These are phyloP conservation scores for Synanceia verrucosa DNA, from an alignment of 2,797 vertebrate species.

Conservation along the genomic window DNA sequence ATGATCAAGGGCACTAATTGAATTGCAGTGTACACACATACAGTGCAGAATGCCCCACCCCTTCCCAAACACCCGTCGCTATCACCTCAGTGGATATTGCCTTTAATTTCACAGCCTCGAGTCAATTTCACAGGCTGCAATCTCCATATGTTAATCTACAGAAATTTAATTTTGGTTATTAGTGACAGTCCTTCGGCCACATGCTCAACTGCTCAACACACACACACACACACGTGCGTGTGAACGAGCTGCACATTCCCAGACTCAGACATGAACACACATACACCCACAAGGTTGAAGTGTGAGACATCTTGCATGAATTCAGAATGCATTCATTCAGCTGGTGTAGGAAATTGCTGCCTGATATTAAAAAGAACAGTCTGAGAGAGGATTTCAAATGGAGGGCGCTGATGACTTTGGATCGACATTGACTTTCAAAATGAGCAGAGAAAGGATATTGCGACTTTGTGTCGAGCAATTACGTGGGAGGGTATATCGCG, in stretches of 20 bases:
- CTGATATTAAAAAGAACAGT: constrained; percentile 18
- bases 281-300: constrained; percentile 34
- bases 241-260: constrained; percentile 19
- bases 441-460: constrained; percentile 11
- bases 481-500: constrained; percentile 2
- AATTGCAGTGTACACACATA: constrained; percentile 70
- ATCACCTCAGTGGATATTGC: constrained; percentile 66
- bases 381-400: constrained; percentile 18
- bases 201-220: constrained; percentile 59
- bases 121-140: constrained; percentile 82
- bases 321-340: constrained; percentile 18
- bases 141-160: constrained; percentile 79
- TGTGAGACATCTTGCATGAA: constrained; percentile 31
- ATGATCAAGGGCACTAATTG: constrained; percentile 79
- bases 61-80: constrained; percentile 60
- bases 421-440: constrained; percentile 35
- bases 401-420: constrained; percentile 31
- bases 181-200: constrained; percentile 71
- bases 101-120: constrained; percentile 79
- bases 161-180: constrained; percentile 75
- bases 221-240: not conserved
- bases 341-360: constrained; percentile 8
- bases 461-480: constrained; percentile 30
- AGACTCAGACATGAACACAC: constrained; percentile 33
- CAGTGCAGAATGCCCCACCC: constrained; percentile 48